Base-by-base conservation (phyloP, 2,797 vertebrate genomes). In the Megalops cyprinoides region DNA sequence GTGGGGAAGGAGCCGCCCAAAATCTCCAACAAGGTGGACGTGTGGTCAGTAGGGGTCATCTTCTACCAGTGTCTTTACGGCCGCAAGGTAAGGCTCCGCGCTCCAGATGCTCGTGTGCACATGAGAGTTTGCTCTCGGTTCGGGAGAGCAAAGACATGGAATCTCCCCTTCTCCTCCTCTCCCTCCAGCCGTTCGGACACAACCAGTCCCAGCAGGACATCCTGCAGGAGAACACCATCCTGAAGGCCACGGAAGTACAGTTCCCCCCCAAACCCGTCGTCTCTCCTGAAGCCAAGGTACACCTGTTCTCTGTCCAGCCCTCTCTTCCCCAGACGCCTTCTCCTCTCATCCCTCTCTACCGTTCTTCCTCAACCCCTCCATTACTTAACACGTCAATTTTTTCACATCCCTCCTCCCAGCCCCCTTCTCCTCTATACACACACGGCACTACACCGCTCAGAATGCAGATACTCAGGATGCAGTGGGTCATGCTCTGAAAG, bases 21-120 rank as follows among this genome's bases (percentile, higher is more conserved):
- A 93, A 98, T 99, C 92, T 98, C 97, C 87, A 99, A 98, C 92
- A 99, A 99, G 90, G 97, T 99, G 71, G 97, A 99, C 10, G 97
- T 99, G 81, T 99, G 97, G 97, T 98, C 97, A 79, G 95, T 98
- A 74, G 97, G 97, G 79, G 97, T 99, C 85, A 99, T 99, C 91
- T 99, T 99, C 91, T 99, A 98, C 89, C 97, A 99, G 90, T 97
- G 96, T 93, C 94, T 99, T 25, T 99, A 98, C 82, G 97, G 97
- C 86, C 96, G 96, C 85, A 98, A 98, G 96, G 97, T 99, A 93
- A 92, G 88, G 44, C 56, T 14, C 18, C 1, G 42, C 44, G 39
- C 37, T 9, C 28, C 25, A 1, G 23, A n/a, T 9, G 3, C 58
- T n/a, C 28, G 9, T 62, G 8, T n/a, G n/a, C n/a, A n/a, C n/a